Percentiles rank a stretch among this genome's conserved stretches.
Conservation (phyloP, 2,113 vertebrate species). For the Anguilla rostrata region DNA sequence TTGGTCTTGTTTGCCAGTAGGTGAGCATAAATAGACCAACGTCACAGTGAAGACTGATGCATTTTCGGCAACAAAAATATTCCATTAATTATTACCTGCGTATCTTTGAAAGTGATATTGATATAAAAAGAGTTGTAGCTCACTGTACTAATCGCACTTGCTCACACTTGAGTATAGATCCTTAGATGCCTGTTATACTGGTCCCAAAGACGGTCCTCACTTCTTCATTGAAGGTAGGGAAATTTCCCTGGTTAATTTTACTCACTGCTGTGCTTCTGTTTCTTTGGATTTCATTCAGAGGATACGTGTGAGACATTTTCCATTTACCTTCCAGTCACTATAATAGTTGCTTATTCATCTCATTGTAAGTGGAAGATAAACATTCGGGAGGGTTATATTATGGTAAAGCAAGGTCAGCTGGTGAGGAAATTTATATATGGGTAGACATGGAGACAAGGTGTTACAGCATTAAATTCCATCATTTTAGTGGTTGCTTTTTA, state of each 20-base stretch:
- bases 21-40: too few species aligned
- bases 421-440: neutral
- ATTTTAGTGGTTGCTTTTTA: neutral
- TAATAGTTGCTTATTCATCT: neutral
- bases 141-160: too few species aligned
- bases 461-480: neutral
- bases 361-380: neutral
- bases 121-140: too few species aligned
- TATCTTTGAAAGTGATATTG: too few species aligned
- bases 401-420: neutral
- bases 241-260: neutral
- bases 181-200: too few species aligned
- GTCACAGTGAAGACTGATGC: too few species aligned
- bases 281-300: neutral
- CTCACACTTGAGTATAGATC: too few species aligned
- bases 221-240: neutral
- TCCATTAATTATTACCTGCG: too few species aligned
- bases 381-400: neutral
- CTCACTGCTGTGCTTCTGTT: neutral
- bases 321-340: too few species aligned
- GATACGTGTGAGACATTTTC: neutral
- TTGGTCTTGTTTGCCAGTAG: too few species aligned
- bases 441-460: neutral
- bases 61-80: too few species aligned
- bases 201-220: too few species aligned